Percentiles rank a stretch among this genome's conserved stretches.
phyloP scores from a whole-genome alignment of 2,888 invertebrate species.

The Drosophila yooni region DNA sequence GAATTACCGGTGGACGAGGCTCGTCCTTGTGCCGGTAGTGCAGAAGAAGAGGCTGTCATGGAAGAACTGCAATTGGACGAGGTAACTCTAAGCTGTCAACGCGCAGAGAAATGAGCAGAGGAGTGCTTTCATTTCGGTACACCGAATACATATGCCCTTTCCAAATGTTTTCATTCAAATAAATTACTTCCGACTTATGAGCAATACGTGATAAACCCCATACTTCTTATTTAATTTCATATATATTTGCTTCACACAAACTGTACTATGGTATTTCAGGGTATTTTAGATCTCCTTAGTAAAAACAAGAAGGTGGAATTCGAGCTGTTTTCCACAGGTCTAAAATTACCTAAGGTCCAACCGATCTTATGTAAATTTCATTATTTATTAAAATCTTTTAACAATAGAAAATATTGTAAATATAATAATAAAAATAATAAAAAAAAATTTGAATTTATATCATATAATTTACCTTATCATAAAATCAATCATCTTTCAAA shows the following conservation, averaged over 20 bases:
- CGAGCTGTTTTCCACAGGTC: too few species aligned
- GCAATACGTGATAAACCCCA: neutral
- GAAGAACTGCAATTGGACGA: slow-evolving; percentile 56
- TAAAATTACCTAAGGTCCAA: neutral
- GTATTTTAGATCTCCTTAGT: neutral
- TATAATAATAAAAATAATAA: neutral
- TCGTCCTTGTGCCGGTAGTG: slow-evolving; percentile 27
- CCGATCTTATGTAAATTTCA: neutral
- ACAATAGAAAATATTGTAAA: neutral
- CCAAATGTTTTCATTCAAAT: neutral
- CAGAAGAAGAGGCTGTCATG: slow-evolving; percentile 43
- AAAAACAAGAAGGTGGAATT: neutral
- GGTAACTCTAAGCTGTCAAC: slow-evolving; percentile 55
- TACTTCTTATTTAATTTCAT: neutral
- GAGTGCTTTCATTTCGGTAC: slow-evolving; percentile 23
- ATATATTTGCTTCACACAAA: neutral
- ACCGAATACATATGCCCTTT: slow-evolving; percentile 32
- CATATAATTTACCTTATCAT: neutral
- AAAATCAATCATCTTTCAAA: neutral
- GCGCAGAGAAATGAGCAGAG: slow-evolving; percentile 10
- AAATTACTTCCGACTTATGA: neutral
- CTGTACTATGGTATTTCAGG: neutral
- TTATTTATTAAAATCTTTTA: neutral
- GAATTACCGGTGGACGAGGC: slow-evolving; percentile 34
- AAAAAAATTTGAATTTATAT: neutral